phyloP scores from a whole-genome alignment of 2,888 invertebrate species.

The Watsonalla binaria region DNA sequence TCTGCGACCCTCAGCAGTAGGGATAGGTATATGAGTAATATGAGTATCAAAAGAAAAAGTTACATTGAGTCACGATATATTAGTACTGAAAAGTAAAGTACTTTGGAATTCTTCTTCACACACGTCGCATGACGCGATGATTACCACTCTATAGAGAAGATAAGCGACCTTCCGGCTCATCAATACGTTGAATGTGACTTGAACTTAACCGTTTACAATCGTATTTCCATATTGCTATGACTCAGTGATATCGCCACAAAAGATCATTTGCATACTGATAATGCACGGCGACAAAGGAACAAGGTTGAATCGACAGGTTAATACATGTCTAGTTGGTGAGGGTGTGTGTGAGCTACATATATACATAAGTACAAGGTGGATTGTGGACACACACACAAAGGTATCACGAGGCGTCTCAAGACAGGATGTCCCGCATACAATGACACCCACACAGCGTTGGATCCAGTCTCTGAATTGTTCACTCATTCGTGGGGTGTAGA shows the following conservation, averaged over 20 bases:
- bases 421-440: slow-evolving; percentile 37
- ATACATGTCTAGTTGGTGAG: slow-evolving; percentile 45
- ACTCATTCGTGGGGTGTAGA: slow-evolving; percentile 25
- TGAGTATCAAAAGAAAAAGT: too few relatives aligned
- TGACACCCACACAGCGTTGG: slow-evolving; percentile 10
- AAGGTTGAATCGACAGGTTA: slow-evolving; percentile 67
- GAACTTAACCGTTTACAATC: slow-evolving; percentile 20
- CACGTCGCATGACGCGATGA: background rate
- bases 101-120: background rate
- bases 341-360: slow-evolving; percentile 31
- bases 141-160: slow-evolving; percentile 8
- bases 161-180: slow-evolving; percentile 18
- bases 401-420: slow-evolving; percentile 17
- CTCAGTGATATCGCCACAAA: slow-evolving; percentile 51
- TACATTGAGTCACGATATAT: too few relatives aligned
- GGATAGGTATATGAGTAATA: too few relatives aligned
- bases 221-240: slow-evolving; percentile 38
- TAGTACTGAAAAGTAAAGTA: background rate
- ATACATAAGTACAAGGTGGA: slow-evolving; percentile 3
- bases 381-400: slow-evolving; percentile 18
- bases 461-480: slow-evolving; percentile 27
- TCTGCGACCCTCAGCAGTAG: too few relatives aligned
- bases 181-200: slow-evolving; percentile 10
- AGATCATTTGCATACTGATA: slow-evolving; percentile 59
- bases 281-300: slow-evolving; percentile 56